phyloP scores from a whole-genome alignment of 1,140 invertebrate species.

The Ruditapes philippinarum region DNA sequence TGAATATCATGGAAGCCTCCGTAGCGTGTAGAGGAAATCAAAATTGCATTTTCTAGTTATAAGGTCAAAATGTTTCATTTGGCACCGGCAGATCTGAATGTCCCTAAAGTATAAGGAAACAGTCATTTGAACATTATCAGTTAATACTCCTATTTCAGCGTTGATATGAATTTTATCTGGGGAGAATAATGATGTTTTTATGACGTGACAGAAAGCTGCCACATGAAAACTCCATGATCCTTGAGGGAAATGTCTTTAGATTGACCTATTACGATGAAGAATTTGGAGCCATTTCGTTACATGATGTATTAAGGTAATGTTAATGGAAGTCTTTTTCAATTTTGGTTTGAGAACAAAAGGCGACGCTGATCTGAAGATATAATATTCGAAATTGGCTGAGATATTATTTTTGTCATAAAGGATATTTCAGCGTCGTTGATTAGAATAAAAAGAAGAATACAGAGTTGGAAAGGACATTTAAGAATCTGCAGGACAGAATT shows the following conservation, averaged over 20 bases:
- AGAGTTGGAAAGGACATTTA: too few species aligned
- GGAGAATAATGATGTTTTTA: conserved; percentile 66
- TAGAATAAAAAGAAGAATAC: too few species aligned
- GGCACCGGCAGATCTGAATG: neutral
- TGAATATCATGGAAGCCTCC: conserved; percentile 53
- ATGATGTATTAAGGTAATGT: conserved; percentile 65
- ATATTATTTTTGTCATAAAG: conserved; percentile 14
- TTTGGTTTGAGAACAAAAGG: conserved; percentile 19
- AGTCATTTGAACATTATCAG: conserved; percentile 40
- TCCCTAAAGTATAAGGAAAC: neutral
- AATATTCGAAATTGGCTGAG: neutral
- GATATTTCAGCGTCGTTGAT: too few species aligned
- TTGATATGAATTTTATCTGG: conserved; percentile 67
- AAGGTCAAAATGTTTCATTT: conserved; percentile 68
- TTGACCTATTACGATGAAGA: conserved; percentile 66
- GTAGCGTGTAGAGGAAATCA: conserved; percentile 66
- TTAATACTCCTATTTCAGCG: conserved; percentile 63
- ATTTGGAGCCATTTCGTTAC: conserved; percentile 54
- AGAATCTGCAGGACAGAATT: too few species aligned
- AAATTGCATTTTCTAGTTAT: conserved; percentile 65
- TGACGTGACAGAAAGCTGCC: conserved; percentile 60
- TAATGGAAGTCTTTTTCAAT: conserved; percentile 52
- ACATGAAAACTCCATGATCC: conserved; percentile 3
- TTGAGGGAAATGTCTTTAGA: conserved; percentile 53
- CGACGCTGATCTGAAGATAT: neutral